These are phyloP conservation scores for Bubo scandiacus DNA, from an alignment of 2,113 vertebrate genomes.

Conservation along the genomic window DNA sequence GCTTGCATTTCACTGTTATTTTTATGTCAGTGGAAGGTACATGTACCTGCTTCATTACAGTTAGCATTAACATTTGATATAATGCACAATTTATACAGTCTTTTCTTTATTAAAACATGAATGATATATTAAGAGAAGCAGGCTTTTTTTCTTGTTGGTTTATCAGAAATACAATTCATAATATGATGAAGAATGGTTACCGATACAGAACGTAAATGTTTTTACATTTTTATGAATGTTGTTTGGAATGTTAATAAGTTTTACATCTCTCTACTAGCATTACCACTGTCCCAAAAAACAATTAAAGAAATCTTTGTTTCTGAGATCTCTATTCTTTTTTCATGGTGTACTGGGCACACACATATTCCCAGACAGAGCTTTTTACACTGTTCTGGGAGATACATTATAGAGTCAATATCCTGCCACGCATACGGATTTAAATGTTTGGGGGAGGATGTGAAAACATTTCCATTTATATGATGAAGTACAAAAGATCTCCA, in stretches of 20 bases:
- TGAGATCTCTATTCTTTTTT: not conserved
- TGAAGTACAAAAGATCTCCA: conserved; percentile 2
- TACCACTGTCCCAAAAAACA: not conserved
- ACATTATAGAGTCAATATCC: not conserved
- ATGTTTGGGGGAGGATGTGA: not conserved
- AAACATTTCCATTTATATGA: not conserved
- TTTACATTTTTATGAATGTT: not conserved
- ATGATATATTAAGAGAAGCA: not conserved
- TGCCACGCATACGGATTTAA: not conserved
- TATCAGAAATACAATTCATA: not conserved
- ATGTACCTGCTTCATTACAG: not conserved
- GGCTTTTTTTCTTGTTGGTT: not conserved
- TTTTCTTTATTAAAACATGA: not conserved
- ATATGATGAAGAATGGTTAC: not conserved
- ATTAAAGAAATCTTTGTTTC: not conserved
- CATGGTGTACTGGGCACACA: not conserved
- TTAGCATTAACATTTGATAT: not conserved
- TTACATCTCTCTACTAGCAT: not conserved
- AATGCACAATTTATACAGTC: not conserved
- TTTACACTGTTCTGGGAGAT: not conserved
- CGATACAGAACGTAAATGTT: not conserved
- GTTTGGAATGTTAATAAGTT: not conserved
- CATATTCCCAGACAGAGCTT: not conserved
- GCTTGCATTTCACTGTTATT: not conserved
- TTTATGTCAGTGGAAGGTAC: not conserved